Percentiles rank a stretch among this genome's conserved stretches.
Conservation (phyloP, 2,113 vertebrate genomes). For the Hucho hucho region DNA sequence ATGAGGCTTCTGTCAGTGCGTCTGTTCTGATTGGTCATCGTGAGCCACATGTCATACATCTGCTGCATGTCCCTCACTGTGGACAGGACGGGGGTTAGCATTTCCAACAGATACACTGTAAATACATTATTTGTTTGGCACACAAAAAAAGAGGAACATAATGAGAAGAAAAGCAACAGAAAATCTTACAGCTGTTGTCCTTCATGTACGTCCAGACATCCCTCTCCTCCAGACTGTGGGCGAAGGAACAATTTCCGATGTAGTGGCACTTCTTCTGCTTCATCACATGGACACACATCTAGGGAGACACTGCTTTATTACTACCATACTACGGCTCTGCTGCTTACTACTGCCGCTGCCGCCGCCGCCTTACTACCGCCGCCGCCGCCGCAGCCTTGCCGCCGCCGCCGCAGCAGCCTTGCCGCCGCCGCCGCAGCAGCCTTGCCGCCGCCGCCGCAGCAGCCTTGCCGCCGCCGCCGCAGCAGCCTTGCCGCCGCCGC, state of each 20-base stretch:
- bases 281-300: constrained; percentile 97
- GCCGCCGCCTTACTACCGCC: no score
- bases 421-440: no score
- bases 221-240: constrained; percentile 95
- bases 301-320: constrained; percentile 8
- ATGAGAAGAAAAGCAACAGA: not conserved
- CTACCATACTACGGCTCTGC: no score
- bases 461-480: no score
- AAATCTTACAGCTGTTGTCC: constrained; percentile 90
- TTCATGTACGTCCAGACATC: constrained; percentile 99
- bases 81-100: not conserved
- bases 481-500: no score
- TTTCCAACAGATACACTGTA: not conserved
- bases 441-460: no score
- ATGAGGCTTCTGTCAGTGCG: constrained; percentile 83
- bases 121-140: not conserved
- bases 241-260: constrained; percentile 97
- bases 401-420: no score
- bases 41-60: constrained; percentile 97
- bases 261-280: constrained; percentile 98
- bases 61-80: constrained; percentile 98
- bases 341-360: no score
- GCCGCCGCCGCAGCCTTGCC: no score
- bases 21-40: constrained; percentile 89
- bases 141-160: not conserved